Evolutionary conservation across 2,113 vertebrate species (phyloP).

Genomic region (Todiramphus saurophagus): DNA sequence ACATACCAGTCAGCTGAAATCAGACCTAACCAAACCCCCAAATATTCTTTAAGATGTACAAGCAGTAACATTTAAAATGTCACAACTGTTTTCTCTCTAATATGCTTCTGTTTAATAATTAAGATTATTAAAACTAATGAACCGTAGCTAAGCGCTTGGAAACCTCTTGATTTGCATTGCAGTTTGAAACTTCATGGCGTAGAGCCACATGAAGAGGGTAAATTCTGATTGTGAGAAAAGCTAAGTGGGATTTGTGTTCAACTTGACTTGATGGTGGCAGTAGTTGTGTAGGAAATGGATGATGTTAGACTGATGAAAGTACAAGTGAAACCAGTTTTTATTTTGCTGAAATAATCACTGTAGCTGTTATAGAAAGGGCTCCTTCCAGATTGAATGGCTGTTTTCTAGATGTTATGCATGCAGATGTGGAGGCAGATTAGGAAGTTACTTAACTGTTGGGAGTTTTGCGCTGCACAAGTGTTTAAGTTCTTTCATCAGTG

Average conservation of each 20-base stretch:
- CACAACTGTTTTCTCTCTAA: background rate
- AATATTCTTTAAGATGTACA: background rate
- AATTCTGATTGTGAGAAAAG: background rate
- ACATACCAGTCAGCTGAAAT: background rate
- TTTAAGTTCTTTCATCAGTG: background rate
- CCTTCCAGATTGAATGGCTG: background rate
- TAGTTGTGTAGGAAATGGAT: background rate
- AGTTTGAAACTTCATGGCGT: background rate
- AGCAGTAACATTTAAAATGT: background rate
- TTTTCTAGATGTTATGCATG: background rate
- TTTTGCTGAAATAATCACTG: background rate
- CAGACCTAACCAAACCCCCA: background rate
- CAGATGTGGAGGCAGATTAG: background rate
- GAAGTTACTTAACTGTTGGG: background rate
- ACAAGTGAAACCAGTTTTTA: background rate
- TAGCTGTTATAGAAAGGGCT: background rate
- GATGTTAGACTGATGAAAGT: background rate
- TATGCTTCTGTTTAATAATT: background rate
- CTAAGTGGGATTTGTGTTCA: background rate
- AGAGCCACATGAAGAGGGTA: background rate
- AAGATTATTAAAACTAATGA: background rate
- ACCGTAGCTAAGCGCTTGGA: background rate
- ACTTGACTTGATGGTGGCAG: slow-evolving; percentile 32
- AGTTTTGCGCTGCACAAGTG: background rate
- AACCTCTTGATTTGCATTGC: background rate